A percentile compares a stretch with the other conserved stretches of the same genome.
These are phyloP conservation scores for Ichneumoninae sp. DNA, from an alignment of 2,888 invertebrate species.

Conservation along the genomic window DNA sequence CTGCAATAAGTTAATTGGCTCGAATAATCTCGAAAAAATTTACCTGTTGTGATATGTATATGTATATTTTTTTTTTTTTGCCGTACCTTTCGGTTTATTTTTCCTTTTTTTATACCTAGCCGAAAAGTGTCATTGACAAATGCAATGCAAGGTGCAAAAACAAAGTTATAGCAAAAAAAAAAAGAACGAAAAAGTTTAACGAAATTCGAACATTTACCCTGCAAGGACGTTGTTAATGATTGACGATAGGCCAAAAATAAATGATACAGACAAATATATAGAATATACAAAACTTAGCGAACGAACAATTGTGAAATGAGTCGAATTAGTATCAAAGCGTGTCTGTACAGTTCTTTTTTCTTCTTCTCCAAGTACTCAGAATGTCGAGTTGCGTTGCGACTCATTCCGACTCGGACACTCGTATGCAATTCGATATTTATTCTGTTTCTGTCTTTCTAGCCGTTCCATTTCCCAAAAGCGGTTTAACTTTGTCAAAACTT, in stretches of 20 bases:
- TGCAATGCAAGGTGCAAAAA: conserved; percentile 58
- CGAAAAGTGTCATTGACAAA: conserved; percentile 46
- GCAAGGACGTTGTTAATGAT: conserved; percentile 39
- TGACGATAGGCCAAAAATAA: conserved; percentile 39
- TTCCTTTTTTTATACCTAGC: conserved; percentile 34
- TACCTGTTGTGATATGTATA: conserved; percentile 44
- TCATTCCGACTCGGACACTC: conserved; percentile 11
- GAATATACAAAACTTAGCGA: conserved; percentile 8
- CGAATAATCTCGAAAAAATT: conserved; percentile 47
- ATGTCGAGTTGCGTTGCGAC: background rate
- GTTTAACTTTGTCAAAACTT: conserved; percentile 55
- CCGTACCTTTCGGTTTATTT: conserved; percentile 24
- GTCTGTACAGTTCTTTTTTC: conserved; percentile 8
- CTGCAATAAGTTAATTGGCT: conserved; percentile 62
- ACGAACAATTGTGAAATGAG: conserved; percentile 42
- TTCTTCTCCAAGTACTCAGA: conserved; percentile 15
- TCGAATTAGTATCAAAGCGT: conserved; percentile 32
- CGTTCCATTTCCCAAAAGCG: conserved; percentile 50
- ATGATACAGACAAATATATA: conserved; percentile 44
- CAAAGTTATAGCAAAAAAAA: conserved; percentile 37
- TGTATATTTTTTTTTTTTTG: background rate
- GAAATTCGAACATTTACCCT: conserved; percentile 56
- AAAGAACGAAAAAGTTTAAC: conserved; percentile 32
- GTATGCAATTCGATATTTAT: conserved; percentile 13
- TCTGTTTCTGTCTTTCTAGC: conserved; percentile 25